Evolutionary conservation across 2,113 vertebrate genomes (phyloP).

Genomic region (Isichthys henryi): DNA sequence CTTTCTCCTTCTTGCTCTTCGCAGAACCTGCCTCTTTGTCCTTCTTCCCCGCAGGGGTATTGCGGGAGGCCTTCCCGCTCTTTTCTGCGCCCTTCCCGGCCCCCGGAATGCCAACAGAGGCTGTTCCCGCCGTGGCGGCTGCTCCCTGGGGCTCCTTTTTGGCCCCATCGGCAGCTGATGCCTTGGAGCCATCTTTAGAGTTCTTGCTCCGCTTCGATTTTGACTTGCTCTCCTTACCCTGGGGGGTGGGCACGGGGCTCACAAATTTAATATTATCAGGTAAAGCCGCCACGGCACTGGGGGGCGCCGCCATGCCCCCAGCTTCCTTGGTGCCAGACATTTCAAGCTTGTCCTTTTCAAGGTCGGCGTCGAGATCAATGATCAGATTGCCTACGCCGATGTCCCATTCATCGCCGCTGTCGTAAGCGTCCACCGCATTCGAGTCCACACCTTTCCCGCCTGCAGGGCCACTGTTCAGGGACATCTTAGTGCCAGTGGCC

Average conservation of each 20-base stretch:
- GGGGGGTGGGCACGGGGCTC: conserved; percentile 86
- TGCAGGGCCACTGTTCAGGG: conserved; percentile 99
- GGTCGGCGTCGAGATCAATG: conserved; percentile 97
- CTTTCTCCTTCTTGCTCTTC: conserved; percentile 95
- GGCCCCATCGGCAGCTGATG: conserved; percentile 69
- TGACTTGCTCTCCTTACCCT: conserved; percentile 96
- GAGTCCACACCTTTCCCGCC: conserved; percentile 99
- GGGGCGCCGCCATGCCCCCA: conserved; percentile 74
- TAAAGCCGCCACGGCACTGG: conserved; percentile 87
- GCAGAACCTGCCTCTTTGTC: conserved; percentile 83
- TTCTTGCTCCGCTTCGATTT: conserved; percentile 98
- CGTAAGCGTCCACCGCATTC: conserved; percentile 88
- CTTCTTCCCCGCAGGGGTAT: conserved; percentile 81
- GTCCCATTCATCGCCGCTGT: conserved; percentile 98
- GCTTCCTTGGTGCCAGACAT: conserved; percentile 97
- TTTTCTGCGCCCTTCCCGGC: conserved; percentile 82
- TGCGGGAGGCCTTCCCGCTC: conserved; percentile 77
- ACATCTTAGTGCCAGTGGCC: conserved; percentile 99
- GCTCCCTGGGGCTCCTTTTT: conserved; percentile 81
- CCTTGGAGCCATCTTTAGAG: conserved; percentile 86
- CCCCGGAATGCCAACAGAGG: conserved; percentile 46
- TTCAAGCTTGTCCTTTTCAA: conserved; percentile 99
- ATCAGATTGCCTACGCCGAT: conserved; percentile 97
- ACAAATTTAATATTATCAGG: conserved; percentile 98
- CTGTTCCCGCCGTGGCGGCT: conserved; percentile 46